phyloP scores from a whole-genome alignment of 2,888 invertebrate species.

The Drosophila leonis region DNA sequence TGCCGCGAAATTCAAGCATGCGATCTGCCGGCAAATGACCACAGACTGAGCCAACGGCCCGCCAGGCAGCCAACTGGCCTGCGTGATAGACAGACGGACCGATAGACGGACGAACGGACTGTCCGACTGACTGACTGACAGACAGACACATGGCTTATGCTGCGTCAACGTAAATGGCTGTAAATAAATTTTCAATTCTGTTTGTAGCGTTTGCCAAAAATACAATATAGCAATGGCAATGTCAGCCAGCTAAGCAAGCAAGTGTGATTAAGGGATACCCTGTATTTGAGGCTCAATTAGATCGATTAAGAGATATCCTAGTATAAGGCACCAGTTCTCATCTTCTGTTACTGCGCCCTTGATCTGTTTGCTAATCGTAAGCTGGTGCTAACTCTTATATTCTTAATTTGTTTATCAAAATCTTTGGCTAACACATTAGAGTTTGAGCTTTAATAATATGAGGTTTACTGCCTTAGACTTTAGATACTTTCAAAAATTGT shows the following conservation, averaged over 20 bases:
- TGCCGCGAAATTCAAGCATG: constrained; percentile 34
- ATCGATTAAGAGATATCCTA: neutral
- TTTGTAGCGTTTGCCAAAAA: constrained; percentile 71
- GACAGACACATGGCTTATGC: constrained; percentile 80
- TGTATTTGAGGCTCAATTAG: neutral
- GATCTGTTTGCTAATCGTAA: too few species aligned
- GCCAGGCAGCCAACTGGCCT: constrained; percentile 8
- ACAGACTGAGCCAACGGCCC: constrained; percentile 18
- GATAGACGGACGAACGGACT: neutral
- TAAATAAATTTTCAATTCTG: constrained; percentile 82
- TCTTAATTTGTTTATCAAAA: too few species aligned
- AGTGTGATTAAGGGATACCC: neutral
- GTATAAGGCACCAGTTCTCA: neutral
- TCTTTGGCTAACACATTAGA: neutral
- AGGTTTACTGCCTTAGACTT: too few species aligned
- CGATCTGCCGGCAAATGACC: constrained; percentile 53
- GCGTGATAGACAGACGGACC: constrained; percentile 10
- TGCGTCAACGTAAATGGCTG: constrained; percentile 78
- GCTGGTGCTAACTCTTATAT: too few species aligned
- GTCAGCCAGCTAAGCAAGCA: constrained; percentile 12
- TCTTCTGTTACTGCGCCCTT: too few species aligned
- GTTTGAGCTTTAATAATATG: neutral
- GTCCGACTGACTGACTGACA: constrained; percentile 31
- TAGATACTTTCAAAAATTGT: too few species aligned
- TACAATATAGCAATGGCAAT: constrained; percentile 54